A percentile compares a stretch with the other conserved stretches of the same genome.
These are phyloP conservation scores for Perca schrenkii DNA, from an alignment of 2,113 vertebrate genomes.

Conservation along the genomic window DNA sequence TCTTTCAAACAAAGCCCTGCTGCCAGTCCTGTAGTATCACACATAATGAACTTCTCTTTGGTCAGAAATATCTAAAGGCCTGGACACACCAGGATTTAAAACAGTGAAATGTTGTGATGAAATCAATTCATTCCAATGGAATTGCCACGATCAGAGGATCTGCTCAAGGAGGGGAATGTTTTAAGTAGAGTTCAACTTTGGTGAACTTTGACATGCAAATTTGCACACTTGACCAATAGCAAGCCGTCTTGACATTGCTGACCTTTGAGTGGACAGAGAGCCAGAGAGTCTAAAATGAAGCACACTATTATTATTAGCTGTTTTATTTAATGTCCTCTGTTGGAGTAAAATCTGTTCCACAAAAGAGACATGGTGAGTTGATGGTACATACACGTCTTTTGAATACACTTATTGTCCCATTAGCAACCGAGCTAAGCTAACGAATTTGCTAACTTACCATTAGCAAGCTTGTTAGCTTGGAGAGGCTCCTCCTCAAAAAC, in stretches of 20 bases:
- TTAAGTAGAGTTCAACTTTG: background rate
- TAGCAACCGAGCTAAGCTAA: background rate
- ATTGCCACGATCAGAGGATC: background rate
- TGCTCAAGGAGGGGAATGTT: background rate
- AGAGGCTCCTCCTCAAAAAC: background rate
- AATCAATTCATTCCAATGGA: background rate
- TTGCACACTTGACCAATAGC: background rate
- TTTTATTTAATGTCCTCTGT: background rate
- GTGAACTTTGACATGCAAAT: background rate
- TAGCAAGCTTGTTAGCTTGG: background rate
- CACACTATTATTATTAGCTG: background rate
- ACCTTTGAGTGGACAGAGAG: background rate
- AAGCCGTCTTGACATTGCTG: background rate
- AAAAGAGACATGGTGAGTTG: background rate
- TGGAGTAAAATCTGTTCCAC: background rate
- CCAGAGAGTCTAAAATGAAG: background rate
- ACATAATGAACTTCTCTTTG: conserved; percentile 20
- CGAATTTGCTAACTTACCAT: background rate
- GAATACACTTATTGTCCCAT: background rate
- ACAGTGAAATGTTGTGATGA: background rate
- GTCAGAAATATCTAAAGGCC: background rate
- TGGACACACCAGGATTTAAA: background rate
- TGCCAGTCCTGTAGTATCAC: conserved; percentile 12
- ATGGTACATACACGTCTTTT: background rate
- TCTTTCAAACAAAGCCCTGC: conserved; percentile 30